Evolutionary conservation across 2,113 vertebrate species (phyloP).

Genomic region (Triplophysa rosa): DNA sequence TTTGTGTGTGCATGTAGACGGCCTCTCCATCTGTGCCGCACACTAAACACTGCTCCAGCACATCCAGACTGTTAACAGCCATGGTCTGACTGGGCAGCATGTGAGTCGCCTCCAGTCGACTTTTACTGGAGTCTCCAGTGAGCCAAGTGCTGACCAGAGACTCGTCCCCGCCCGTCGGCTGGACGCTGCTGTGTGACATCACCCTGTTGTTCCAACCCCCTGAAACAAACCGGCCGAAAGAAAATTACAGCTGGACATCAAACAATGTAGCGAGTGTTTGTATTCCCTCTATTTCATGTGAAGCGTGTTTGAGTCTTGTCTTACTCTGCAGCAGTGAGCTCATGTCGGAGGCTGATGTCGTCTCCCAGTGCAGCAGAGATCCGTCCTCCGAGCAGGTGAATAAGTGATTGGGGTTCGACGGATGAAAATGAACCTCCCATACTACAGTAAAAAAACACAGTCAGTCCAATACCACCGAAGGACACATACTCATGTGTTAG

Average conservation of each 20-base stretch:
- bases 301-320: not conserved
- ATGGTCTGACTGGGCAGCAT: conserved; percentile 88
- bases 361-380: conserved; percentile 94
- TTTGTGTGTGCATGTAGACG: conserved; percentile 88
- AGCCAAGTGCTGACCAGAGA: conserved; percentile 88
- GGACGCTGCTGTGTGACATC: conserved; percentile 77
- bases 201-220: conserved; percentile 85
- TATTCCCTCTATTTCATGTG: not conserved
- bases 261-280: not conserved
- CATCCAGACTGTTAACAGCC: conserved; percentile 92
- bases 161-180: conserved; percentile 76
- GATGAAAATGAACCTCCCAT: conserved; percentile 98
- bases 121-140: conserved; percentile 86
- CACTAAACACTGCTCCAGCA: conserved; percentile 91
- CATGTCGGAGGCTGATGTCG: conserved; percentile 80
- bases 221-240: conserved; percentile 58
- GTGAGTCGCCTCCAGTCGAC: conserved; percentile 90
- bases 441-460: conserved; percentile 70
- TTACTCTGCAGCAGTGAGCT: conserved; percentile 89
- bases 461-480: too few species aligned
- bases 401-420: conserved; percentile 92
- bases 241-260: not conserved
- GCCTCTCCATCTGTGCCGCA: conserved; percentile 95
- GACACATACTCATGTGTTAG: too few species aligned
- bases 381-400: conserved; percentile 98